These are phyloP conservation scores for Pongo pygmaeus DNA, from an alignment of 2,113 vertebrate genomes.

Conservation along the genomic window DNA sequence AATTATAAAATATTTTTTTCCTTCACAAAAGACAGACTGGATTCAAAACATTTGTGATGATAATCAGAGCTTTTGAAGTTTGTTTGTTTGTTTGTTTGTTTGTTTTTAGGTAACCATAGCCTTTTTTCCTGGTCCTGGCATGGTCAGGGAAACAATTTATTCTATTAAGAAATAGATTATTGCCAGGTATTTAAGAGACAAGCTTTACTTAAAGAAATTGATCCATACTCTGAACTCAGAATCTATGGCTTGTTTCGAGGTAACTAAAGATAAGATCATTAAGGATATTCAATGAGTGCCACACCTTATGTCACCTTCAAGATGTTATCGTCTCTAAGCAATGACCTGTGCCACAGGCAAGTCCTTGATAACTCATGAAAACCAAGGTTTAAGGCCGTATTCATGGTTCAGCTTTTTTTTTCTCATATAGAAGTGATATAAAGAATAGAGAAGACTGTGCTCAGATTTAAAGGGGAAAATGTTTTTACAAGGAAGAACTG, in stretches of 20 bases:
- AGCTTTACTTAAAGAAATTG: background rate
- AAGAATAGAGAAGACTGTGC: background rate
- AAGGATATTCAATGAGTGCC: background rate
- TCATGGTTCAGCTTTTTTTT: background rate
- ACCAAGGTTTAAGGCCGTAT: background rate
- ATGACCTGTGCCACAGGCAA: background rate
- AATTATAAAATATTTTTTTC: too few relatives aligned
- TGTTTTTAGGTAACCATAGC: background rate
- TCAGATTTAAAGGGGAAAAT: background rate
- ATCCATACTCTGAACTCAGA: background rate
- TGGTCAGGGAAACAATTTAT: background rate
- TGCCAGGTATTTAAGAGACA: background rate
- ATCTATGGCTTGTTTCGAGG: background rate
- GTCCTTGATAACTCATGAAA: background rate
- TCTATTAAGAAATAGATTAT: background rate
- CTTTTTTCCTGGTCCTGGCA: background rate
- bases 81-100: too few relatives aligned
- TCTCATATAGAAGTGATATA: background rate
- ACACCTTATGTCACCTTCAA: background rate
- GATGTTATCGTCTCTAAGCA: background rate
- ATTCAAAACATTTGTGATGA: background rate
- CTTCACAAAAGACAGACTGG: background rate
- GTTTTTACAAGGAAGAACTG: background rate
- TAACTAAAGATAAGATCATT: background rate
- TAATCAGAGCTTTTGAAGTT: background rate